Percentiles rank a stretch among this genome's conserved stretches.
Evolutionary conservation across 2,797 vertebrate species (phyloP).

Genomic region (Chelidonichthys spinosus): DNA sequence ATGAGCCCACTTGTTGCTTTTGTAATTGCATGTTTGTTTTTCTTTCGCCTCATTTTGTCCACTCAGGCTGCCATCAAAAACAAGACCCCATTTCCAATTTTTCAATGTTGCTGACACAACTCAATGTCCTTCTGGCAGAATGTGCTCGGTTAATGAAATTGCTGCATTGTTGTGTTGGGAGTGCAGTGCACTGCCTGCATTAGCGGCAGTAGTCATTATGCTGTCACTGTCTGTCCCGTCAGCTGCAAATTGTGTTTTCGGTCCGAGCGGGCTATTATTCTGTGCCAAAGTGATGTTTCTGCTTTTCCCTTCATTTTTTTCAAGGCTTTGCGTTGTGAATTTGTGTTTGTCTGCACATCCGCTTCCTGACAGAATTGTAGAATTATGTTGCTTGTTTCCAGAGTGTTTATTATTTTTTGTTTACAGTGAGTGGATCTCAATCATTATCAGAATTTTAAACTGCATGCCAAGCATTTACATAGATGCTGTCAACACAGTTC

Average conservation of each 20-base stretch:
- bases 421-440: constrained; percentile 15
- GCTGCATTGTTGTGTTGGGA: constrained; percentile 54
- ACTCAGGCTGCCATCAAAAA: constrained; percentile 38
- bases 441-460: constrained; percentile 44
- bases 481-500: constrained; percentile 25
- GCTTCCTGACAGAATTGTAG: constrained; percentile 5
- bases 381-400: constrained; percentile 6
- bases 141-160: constrained; percentile 50
- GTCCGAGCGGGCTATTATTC: constrained; percentile 51
- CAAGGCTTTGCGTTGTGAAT: constrained; percentile 29
- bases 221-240: constrained; percentile 63
- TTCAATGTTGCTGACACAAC: constrained; percentile 42
- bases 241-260: constrained; percentile 51
- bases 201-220: constrained; percentile 64
- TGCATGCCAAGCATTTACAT: not conserved
- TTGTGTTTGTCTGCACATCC: constrained; percentile 33
- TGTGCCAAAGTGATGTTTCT: constrained; percentile 26
- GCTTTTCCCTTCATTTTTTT: constrained; percentile 20
- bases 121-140: constrained; percentile 50
- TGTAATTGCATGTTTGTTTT: constrained; percentile 9
- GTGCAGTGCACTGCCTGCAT: constrained; percentile 48
- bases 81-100: constrained; percentile 40
- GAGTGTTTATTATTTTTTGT: constrained; percentile 31
- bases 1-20: constrained; percentile 20
- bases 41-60: constrained; percentile 35